Conservation (phyloP, 2,797 vertebrate species). For the Microchirus variegatus region DNA sequence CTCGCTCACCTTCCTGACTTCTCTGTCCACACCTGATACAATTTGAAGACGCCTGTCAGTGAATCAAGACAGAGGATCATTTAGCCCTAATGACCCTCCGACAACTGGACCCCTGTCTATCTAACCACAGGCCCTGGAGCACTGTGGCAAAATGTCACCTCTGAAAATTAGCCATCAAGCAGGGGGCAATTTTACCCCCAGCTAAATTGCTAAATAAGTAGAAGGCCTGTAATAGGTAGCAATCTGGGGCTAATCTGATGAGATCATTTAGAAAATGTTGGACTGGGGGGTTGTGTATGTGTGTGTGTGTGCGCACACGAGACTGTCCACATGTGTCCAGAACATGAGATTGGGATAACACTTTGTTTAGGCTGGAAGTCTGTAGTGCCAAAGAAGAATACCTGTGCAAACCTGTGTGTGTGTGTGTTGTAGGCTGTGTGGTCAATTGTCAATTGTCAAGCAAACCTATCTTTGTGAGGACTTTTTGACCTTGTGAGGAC, state of each 20-base stretch:
- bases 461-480: too few species aligned
- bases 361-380: too few species aligned
- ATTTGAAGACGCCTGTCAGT: conserved; percentile 62
- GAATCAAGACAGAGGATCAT: conserved; percentile 72
- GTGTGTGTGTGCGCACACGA: conserved; percentile 14
- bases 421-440: too few species aligned
- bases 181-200: conserved; percentile 76
- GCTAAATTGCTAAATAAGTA: conserved; percentile 85
- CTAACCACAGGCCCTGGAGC: conserved; percentile 68
- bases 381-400: too few species aligned
- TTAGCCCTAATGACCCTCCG: conserved; percentile 68
- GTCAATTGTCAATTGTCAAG: too few species aligned
- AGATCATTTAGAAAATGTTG: conserved; percentile 80
- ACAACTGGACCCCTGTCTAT: conserved; percentile 74
- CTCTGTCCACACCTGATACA: conserved; percentile 49
- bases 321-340: conserved; percentile 12
- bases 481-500: too few species aligned
- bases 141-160: conserved; percentile 76
- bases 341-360: too few species aligned
- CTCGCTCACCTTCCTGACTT: conserved; percentile 35
- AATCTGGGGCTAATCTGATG: conserved; percentile 85
- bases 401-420: too few species aligned
- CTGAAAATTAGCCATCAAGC: conserved; percentile 82
- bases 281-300: conserved; percentile 50
- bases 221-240: conserved; percentile 82